These are phyloP conservation scores for Anagrus nilaparvatae DNA, from an alignment of 1,140 invertebrate species.

Conservation along the genomic window DNA sequence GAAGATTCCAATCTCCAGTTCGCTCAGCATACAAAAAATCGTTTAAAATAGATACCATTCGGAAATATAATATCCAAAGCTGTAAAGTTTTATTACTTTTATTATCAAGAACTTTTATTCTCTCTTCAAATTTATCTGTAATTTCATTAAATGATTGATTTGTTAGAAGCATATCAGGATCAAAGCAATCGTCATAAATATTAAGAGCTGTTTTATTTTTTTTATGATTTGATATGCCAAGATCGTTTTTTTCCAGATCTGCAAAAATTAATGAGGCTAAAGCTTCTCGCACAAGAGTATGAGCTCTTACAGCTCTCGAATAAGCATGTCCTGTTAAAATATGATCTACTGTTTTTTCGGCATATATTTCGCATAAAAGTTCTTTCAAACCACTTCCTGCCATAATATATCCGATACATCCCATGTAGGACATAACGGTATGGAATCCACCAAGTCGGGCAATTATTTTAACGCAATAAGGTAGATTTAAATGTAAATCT, in stretches of 20 bases:
- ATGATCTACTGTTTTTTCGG: constrained; percentile 25
- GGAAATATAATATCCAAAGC: constrained; percentile 23
- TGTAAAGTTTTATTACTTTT: constrained; percentile 7
- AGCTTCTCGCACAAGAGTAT: background rate
- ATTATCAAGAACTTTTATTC: no score
- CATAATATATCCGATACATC: constrained; percentile 31
- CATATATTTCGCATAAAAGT: constrained; percentile 23
- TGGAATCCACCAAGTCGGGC: constrained; percentile 27
- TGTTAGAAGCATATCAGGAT: no score
- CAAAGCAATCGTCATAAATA: no score
- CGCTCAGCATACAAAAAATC: constrained; percentile 21
- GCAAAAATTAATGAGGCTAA: background rate
- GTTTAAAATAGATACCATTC: constrained; percentile 19
- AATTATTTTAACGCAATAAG: no score
- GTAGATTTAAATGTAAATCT: no score
- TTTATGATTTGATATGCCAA: no score
- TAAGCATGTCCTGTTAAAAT: constrained; percentile 25
- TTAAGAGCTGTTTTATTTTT: no score
- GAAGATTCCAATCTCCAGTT: constrained; percentile 20
- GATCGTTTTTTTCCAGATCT: background rate
- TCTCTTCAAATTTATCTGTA: no score
- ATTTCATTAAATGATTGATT: no score
- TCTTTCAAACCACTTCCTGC: constrained; percentile 32
- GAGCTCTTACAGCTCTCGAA: background rate
- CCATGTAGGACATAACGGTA: constrained; percentile 33